A percentile compares a stretch with the other conserved stretches of the same genome.
These are phyloP conservation scores for Machimus rusticus DNA, from an alignment of 2,888 invertebrate genomes.

Conservation along the genomic window DNA sequence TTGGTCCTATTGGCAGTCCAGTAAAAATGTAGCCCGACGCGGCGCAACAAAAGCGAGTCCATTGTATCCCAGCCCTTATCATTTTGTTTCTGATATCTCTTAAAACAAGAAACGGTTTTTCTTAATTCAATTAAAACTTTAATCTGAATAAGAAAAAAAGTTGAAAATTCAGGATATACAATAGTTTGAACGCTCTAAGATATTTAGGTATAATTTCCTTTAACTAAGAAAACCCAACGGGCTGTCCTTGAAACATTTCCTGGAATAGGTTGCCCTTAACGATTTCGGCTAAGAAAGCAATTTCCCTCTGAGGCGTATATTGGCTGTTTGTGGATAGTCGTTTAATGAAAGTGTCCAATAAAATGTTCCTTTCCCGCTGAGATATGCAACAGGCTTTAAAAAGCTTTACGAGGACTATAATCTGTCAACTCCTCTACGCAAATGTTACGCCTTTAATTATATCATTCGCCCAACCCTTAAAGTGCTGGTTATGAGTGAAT, in stretches of 20 bases:
- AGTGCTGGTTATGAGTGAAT: neutral
- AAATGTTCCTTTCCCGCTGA: neutral
- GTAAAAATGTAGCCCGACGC: too few species aligned
- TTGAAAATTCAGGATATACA: neutral
- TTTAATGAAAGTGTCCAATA: conserved; percentile 17
- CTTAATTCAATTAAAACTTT: neutral
- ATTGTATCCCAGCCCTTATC: too few species aligned
- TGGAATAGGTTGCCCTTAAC: neutral
- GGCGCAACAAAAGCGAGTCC: too few species aligned
- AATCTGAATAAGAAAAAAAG: neutral
- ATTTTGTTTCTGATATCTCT: neutral
- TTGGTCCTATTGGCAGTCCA: too few species aligned
- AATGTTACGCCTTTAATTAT: neutral
- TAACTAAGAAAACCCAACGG: neutral
- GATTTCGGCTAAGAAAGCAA: neutral
- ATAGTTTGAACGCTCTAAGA: neutral
- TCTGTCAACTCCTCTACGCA: neutral
- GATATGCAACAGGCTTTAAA: neutral
- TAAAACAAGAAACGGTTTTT: neutral
- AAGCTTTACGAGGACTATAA: neutral
- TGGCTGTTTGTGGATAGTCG: neutral
- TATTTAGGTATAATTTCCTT: neutral
- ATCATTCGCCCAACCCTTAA: neutral
- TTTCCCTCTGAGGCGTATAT: neutral
- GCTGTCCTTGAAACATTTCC: neutral